Evolutionary conservation across 2,797 vertebrate species (phyloP).

Genomic region (Falco novaeseelandiae): DNA sequence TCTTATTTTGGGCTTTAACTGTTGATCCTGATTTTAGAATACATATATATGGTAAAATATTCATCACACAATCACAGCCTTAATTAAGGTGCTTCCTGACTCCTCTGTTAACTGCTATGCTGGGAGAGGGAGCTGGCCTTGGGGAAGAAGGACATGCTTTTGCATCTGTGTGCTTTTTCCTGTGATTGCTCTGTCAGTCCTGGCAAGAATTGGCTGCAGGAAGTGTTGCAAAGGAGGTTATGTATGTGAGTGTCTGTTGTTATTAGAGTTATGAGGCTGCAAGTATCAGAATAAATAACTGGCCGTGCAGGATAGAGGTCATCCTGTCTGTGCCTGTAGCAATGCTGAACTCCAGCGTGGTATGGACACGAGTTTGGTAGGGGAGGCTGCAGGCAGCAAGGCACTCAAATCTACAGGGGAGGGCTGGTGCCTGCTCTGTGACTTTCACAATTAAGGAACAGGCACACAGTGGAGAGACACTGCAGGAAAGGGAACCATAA

Average conservation of each 20-base stretch:
- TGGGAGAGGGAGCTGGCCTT: background rate
- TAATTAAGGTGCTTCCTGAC: background rate
- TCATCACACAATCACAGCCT: background rate
- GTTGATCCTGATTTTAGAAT: background rate
- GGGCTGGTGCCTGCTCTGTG: background rate
- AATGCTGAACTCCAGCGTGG: background rate
- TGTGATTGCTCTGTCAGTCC: background rate
- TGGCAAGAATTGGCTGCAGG: background rate
- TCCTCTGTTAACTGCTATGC: background rate
- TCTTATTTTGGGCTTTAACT: background rate
- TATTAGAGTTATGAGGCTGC: background rate
- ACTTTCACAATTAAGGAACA: background rate
- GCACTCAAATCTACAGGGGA: background rate
- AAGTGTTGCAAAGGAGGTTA: background rate
- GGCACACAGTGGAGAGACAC: background rate
- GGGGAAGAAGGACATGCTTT: background rate
- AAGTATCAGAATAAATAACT: background rate
- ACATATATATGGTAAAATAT: background rate
- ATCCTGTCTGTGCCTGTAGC: background rate
- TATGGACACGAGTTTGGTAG: background rate
- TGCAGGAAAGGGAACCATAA: background rate
- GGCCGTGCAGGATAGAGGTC: background rate
- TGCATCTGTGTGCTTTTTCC: background rate
- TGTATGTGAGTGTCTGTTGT: background rate
- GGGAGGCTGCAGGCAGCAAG: background rate